phyloP scores from a whole-genome alignment of 2,797 vertebrate genomes.

The Sebastiscus tertius region DNA sequence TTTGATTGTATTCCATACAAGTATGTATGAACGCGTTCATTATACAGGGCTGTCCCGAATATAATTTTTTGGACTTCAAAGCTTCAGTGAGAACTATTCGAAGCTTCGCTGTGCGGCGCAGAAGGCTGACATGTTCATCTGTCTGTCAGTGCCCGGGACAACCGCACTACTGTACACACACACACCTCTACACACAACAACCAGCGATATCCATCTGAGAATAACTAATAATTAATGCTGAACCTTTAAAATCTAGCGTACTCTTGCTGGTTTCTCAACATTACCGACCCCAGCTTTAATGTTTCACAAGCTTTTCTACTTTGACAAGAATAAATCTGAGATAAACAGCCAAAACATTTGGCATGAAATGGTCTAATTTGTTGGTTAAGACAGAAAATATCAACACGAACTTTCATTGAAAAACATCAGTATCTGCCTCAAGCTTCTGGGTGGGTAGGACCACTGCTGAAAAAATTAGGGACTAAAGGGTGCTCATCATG shows the following conservation, averaged over 20 bases:
- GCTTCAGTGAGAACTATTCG: too few relatives aligned
- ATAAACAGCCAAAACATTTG: constrained; percentile 1
- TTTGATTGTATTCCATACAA: not conserved
- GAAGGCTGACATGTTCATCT: too few relatives aligned
- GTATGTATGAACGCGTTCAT: constrained; percentile 2
- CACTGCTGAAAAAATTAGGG: constrained; percentile 70
- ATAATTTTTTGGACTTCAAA: not conserved
- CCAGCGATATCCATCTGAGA: too few relatives aligned
- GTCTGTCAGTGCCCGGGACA: too few relatives aligned
- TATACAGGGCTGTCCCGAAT: not conserved
- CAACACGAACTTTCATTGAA: constrained; percentile 16
- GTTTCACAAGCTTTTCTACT: not conserved
- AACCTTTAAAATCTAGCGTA: not conserved
- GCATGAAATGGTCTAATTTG: constrained; percentile 6
- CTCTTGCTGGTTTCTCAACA: not conserved
- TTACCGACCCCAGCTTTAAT: not conserved
- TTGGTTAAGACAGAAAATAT: not conserved
- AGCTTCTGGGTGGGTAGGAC: constrained; percentile 49
- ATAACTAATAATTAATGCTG: too few relatives aligned
- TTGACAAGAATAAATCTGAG: constrained; percentile 14
- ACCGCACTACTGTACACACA: too few relatives aligned
- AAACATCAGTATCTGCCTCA: constrained; percentile 9
- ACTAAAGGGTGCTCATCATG: constrained; percentile 68
- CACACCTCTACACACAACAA: too few relatives aligned
- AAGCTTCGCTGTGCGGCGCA: too few relatives aligned